Evolutionary conservation across 2,797 vertebrate species (phyloP), one percentile per base, ranked within the genome.

Genomic region (Babyrousa celebensis): DNA sequence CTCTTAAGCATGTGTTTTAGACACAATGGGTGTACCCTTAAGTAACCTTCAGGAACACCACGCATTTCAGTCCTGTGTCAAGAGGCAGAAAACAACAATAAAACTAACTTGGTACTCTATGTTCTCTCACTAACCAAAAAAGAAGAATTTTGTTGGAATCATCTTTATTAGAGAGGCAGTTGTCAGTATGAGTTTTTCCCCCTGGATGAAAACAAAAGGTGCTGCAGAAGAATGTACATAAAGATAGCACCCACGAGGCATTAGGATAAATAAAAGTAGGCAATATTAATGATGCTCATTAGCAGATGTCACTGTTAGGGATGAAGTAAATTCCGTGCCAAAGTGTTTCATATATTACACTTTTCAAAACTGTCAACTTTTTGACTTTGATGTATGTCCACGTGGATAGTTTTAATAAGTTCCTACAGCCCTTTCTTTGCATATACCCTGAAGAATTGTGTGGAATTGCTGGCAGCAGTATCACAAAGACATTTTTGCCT

Each of bases 221-320:
- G 1, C 6, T 94, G 56, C 29, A 72, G 80, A 85, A 23, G 96
- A 96, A 94, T 92, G 91, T 94, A 23, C 52, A 29, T 94, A 72
- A 96, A 97, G 80, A 79, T 91, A 74, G 36, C 23, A 63, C 72
- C 83, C 74, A 84, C 7, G n/a, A 96, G 96, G 75, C 63, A 94
- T 96, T 94, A 82, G 4, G 95, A 89, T 97, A 94, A 97, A 94
- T 98, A 97, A 96, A 97, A 97, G 91, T 94, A 91, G 90, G 80
- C 71, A 89, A 94, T 77, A 91, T 98, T 96, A 96, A 93, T 83
- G 75, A 77, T 93, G 62, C 82, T 97, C 84, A 75, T 97, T 97
- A 98, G 95, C 72, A 94, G 94, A 85, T 96, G 91, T 63, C 71
- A 89, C 71, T 71, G 75, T 85, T 96, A 85, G 89, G 60, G 56